Evolutionary conservation across 2,888 invertebrate species (phyloP).

Genomic region (Pandemis cinnamomeana): DNA sequence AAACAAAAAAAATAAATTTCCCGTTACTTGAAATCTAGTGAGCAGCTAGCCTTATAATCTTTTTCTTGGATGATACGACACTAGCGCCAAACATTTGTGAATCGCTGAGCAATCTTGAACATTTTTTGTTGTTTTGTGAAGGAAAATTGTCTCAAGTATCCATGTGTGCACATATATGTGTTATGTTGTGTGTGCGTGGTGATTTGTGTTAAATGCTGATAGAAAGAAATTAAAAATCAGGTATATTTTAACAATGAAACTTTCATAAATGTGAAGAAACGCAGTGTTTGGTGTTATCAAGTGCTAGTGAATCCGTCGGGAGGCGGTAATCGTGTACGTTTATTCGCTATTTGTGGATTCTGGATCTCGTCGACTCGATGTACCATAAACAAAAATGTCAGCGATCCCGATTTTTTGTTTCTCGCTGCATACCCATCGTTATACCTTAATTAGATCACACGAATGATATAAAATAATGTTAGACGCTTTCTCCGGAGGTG

Average conservation of each 20-base stretch:
- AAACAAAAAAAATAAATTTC: conserved; percentile 6
- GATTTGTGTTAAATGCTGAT: conserved; percentile 85
- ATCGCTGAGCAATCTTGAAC: conserved; percentile 44
- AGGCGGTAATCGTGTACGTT: conserved; percentile 84
- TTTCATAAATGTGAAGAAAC: conserved; percentile 81
- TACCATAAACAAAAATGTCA: conserved; percentile 86
- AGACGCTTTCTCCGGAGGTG: conserved; percentile 73
- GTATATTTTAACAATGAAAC: conserved; percentile 79
- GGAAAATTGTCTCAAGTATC: conserved; percentile 46
- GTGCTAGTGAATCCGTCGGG: conserved; percentile 82
- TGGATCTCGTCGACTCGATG: conserved; percentile 80
- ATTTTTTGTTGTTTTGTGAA: conserved; percentile 45
- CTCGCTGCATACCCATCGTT: conserved; percentile 81
- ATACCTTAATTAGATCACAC: conserved; percentile 82
- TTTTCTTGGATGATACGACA: conserved; percentile 42
- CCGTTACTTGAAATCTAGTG: conserved; percentile 32
- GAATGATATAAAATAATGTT: conserved; percentile 80
- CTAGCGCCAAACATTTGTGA: conserved; percentile 45
- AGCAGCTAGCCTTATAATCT: conserved; percentile 39
- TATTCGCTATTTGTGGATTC: conserved; percentile 83
- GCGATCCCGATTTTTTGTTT: conserved; percentile 85
- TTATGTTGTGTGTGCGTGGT: conserved; percentile 85
- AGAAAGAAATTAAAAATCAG: conserved; percentile 83
- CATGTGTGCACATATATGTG: conserved; percentile 74
- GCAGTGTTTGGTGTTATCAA: conserved; percentile 80